Conservation (phyloP, 2,113 vertebrate genomes). For the Ceuthmochares aereus region DNA sequence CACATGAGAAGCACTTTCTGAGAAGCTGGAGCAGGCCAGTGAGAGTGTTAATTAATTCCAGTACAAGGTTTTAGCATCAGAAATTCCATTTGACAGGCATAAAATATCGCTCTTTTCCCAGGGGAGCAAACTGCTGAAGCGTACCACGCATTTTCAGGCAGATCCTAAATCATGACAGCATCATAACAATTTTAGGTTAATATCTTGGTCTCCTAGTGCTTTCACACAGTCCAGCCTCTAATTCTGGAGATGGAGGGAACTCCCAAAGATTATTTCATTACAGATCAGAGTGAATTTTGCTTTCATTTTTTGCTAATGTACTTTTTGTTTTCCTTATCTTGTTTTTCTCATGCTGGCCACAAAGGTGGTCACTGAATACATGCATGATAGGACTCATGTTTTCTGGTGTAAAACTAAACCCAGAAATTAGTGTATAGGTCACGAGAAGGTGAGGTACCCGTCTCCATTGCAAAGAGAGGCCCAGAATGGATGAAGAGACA, state of each 20-base stretch:
- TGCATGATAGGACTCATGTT: background rate
- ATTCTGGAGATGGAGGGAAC: background rate
- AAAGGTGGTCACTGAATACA: background rate
- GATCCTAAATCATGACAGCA: background rate
- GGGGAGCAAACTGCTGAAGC: background rate
- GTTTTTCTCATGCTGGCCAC: background rate
- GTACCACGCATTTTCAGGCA: background rate
- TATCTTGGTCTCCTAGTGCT: background rate
- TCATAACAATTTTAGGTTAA: background rate
- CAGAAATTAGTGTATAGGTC: background rate
- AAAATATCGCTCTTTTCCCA: background rate
- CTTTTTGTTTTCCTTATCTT: background rate
- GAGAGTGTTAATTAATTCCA: background rate
- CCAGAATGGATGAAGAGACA: background rate
- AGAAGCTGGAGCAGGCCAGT: background rate
- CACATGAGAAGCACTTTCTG: background rate
- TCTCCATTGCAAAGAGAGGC: background rate
- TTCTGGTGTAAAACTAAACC: background rate
- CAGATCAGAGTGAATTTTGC: background rate
- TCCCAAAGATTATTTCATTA: background rate
- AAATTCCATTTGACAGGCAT: background rate
- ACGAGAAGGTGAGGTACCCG: background rate
- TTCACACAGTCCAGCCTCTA: background rate
- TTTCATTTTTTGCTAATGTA: background rate
- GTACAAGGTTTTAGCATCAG: background rate